phyloP scores from a whole-genome alignment of 2,888 invertebrate genomes.

The Plagodis dolabraria region DNA sequence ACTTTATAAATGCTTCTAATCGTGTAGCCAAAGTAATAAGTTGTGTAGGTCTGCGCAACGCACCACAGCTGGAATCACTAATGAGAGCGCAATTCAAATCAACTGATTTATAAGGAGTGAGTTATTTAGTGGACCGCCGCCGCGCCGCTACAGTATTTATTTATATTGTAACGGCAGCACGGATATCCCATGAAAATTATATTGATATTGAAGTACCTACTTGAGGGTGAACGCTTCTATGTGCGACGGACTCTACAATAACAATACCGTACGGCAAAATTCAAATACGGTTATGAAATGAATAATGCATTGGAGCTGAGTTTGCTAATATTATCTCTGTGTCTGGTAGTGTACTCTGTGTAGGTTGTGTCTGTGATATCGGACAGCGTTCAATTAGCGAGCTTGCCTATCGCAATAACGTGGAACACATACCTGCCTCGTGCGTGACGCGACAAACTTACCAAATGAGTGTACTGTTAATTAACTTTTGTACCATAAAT shows the following conservation, averaged over 20 bases:
- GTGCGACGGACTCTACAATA: constrained; percentile 14
- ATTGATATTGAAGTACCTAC: constrained; percentile 18
- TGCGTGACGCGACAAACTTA: constrained; percentile 72
- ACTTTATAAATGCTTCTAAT: constrained; percentile 66
- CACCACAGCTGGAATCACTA: constrained; percentile 75
- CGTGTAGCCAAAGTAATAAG: constrained; percentile 79
- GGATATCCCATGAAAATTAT: constrained; percentile 51
- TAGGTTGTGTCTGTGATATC: constrained; percentile 69
- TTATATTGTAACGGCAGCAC: constrained; percentile 69
- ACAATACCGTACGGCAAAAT: constrained; percentile 12
- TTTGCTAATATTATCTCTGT: constrained; percentile 63
- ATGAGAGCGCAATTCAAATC: constrained; percentile 82
- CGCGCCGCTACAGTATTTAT: constrained; percentile 71
- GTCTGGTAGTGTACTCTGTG: too few species aligned
- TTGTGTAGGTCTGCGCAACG: constrained; percentile 72
- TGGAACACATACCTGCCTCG: constrained; percentile 63
- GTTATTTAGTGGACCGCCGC: constrained; percentile 70
- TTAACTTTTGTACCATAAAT: constrained; percentile 79
- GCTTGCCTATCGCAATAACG: constrained; percentile 67
- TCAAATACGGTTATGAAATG: constrained; percentile 27
- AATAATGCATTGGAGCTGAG: constrained; percentile 23
- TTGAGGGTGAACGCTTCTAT: not conserved
- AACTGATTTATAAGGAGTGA: constrained; percentile 82
- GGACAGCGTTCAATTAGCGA: constrained; percentile 72
- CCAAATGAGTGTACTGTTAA: constrained; percentile 74